Evolutionary conservation across 2,888 invertebrate species (phyloP).

Genomic region (Tridacna crocea): DNA sequence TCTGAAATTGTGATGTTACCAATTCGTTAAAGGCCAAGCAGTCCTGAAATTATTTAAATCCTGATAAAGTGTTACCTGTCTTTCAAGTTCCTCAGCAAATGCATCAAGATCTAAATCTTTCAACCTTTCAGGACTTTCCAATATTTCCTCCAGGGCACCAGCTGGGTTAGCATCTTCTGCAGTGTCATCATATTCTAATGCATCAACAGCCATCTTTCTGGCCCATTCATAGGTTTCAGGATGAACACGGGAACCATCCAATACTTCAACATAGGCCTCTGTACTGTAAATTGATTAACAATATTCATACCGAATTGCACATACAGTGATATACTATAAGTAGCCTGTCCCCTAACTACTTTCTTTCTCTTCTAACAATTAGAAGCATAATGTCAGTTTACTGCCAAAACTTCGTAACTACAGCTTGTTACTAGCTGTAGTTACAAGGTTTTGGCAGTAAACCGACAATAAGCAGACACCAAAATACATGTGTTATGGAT

Average conservation of each 20-base stretch:
- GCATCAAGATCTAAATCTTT: conserved; percentile 99
- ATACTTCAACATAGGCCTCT: conserved; percentile 96
- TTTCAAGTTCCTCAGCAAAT: conserved; percentile 97
- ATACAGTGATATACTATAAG: not conserved
- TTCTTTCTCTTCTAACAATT: not conserved
- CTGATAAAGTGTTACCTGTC: conserved; percentile 87
- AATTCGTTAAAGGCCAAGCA: too few relatives aligned
- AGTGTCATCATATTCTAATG: conserved; percentile 96
- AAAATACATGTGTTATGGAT: too few relatives aligned
- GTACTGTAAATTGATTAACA: conserved; percentile 85
- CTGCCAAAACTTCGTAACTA: too few relatives aligned
- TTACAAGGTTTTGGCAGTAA: too few relatives aligned
- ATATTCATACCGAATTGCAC: not conserved
- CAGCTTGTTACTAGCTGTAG: too few relatives aligned
- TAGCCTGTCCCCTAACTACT: too few relatives aligned
- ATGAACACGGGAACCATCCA: conserved; percentile 99
- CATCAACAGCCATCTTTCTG: conserved; percentile 99
- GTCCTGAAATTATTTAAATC: too few relatives aligned
- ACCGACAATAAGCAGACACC: too few relatives aligned
- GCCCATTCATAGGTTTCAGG: conserved; percentile 99
- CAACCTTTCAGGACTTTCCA: conserved; percentile 96
- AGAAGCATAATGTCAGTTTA: too few relatives aligned
- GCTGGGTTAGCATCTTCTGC: conserved; percentile 95
- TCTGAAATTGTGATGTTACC: too few relatives aligned
- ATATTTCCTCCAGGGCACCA: conserved; percentile 97